Conservation (phyloP, 2,888 invertebrate genomes). For the Epinotia brunnichana region DNA sequence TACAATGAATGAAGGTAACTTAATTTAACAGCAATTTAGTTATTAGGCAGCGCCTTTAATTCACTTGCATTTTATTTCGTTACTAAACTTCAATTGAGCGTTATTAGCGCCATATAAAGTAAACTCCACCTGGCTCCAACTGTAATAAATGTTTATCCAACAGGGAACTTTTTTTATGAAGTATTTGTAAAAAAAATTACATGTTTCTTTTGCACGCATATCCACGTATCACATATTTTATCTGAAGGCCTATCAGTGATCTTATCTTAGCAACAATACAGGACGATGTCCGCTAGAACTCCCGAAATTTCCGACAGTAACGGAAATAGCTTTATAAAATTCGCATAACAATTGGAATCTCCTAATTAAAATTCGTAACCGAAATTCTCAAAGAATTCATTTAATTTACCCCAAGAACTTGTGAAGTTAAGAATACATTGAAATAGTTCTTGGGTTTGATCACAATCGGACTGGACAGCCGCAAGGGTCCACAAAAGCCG, state of each 20-base stretch:
- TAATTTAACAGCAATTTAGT: neutral
- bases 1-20: neutral
- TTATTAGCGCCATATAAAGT: conserved; percentile 19
- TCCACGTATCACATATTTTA: conserved; percentile 16
- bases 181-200: neutral
- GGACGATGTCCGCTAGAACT: conserved; percentile 2
- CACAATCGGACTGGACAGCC: conserved; percentile 72
- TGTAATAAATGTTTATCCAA: conserved; percentile 10
- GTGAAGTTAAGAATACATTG: conserved; percentile 64
- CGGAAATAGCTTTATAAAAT: conserved; percentile 28
- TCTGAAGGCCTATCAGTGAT: conserved; percentile 24
- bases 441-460: conserved; percentile 73
- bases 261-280: conserved; percentile 14
- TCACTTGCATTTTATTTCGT: conserved; percentile 18
- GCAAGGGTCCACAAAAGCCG: conserved; percentile 72
- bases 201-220: neutral
- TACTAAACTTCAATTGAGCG: conserved; percentile 21
- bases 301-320: conserved; percentile 19
- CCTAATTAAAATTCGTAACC: conserved; percentile 56
- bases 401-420: conserved; percentile 44
- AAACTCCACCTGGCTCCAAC: neutral
- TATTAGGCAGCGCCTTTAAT: neutral
- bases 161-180: neutral
- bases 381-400: conserved; percentile 62
- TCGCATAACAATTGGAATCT: conserved; percentile 17